Conservation (phyloP, 2,113 vertebrate species). For the Castor canadensis region DNA sequence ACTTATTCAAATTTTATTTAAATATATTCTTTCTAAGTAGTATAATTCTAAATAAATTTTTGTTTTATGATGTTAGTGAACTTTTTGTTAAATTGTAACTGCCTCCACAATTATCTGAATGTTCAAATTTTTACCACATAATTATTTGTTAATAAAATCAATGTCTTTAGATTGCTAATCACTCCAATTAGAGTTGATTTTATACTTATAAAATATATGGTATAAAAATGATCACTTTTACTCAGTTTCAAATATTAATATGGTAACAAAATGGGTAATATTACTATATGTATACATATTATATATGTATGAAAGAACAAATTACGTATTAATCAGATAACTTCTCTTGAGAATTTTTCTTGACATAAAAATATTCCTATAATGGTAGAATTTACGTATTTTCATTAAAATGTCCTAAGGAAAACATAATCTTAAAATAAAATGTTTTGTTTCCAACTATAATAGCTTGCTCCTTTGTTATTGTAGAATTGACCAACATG, state of each 20-base stretch:
- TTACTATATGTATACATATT: neutral
- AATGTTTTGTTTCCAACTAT: conserved; percentile 25
- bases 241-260: neutral
- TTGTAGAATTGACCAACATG: neutral
- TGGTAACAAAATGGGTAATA: neutral
- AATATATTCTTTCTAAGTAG: conserved; percentile 14
- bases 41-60: conserved; percentile 1
- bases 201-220: conserved; percentile 1
- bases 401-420: neutral
- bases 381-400: too few species aligned
- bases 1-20: conserved; percentile 46
- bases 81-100: conserved; percentile 4
- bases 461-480: conserved; percentile 10
- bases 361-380: neutral
- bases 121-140: neutral
- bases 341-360: too few species aligned
- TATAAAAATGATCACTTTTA: neutral
- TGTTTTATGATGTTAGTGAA: conserved; percentile 3
- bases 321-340: neutral
- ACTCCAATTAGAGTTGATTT: neutral
- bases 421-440: conserved; percentile 35
- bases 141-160: neutral
- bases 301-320: neutral
- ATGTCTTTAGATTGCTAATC: conserved; percentile 11
- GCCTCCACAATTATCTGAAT: neutral